Base-by-base conservation (phyloP, 2,113 vertebrate species). In the Clupea harengus region DNA sequence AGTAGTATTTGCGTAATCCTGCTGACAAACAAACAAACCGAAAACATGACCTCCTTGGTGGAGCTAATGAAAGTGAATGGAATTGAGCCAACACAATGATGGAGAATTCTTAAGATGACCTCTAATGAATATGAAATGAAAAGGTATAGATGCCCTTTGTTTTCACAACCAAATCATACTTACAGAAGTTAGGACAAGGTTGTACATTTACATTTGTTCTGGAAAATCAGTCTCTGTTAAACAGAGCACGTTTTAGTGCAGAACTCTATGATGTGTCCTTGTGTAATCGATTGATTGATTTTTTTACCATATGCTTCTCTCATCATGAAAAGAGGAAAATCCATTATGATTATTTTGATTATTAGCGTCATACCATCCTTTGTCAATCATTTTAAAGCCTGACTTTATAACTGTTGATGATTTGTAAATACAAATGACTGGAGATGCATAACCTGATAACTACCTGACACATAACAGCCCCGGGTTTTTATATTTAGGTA, bases 1-100 rank as follows among this genome's bases (percentile, higher is more conserved):
- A 25, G 28, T 72, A 2, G 28, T 28, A 32, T 72, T 60, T 86
- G 87, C 88, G 85, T 22, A 28, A 83, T 81, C 45, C 54, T 20
- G 82, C 28, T 82, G 8, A 11, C 54, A 86, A 82, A 87, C 25
- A 75, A 28, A 75, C 25, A 32, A 10, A 75, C 10, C 0, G 22
- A 75, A 75, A 25, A 50, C 82, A 81, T 82, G 81, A 52, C 82
- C 39, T 72, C 87, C 87, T 28, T 87, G 83, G 52, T 46, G 11
- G 25, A 72, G 64, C 0, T 3, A 54, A 54, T 4, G 52, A 11
- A 54, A 54, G 52, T 17, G 52, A 15, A 3, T 54, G 18, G 15
- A 3, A 54, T 17, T 54, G 25, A 72, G 25, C n/a, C n/a, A n/a
- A n/a, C n/a, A n/a, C 28, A 39, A 39, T 39, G 39, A 39, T 39